Evolutionary conservation across 2,113 vertebrate genomes (phyloP).

Genomic region (Mesoclemmys tuberculata): DNA sequence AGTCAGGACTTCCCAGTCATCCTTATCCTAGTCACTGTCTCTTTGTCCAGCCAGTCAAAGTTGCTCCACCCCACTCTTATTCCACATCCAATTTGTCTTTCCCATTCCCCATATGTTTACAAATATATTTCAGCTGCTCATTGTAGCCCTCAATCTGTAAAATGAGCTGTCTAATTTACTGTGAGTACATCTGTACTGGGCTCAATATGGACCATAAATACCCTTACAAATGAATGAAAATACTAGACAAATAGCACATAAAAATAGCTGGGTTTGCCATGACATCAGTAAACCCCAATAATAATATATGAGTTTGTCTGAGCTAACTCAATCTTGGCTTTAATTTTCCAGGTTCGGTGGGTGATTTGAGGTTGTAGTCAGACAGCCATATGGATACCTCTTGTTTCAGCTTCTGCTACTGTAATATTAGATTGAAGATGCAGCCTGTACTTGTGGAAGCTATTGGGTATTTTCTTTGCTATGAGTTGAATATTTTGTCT

Average conservation of each 20-base stretch:
- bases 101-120: background rate
- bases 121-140: background rate
- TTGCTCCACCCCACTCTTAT: background rate
- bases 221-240: background rate
- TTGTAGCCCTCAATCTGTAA: background rate
- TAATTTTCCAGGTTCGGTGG: background rate
- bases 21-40: too few species aligned
- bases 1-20: too few species aligned
- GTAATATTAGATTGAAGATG: background rate
- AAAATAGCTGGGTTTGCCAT: background rate
- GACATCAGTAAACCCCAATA: background rate
- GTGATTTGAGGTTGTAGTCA: rapidly evolving
- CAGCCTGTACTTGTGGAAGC: background rate
- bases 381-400: background rate
- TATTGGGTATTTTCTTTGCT: background rate
- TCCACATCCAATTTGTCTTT: background rate
- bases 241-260: background rate
- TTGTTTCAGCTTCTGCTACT: background rate
- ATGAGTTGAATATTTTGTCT: rapidly evolving
- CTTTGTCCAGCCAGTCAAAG: too few species aligned
- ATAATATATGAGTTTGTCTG: background rate
- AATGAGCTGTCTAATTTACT: background rate
- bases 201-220: background rate
- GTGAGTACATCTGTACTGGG: background rate
- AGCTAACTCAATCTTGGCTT: background rate